Evolutionary conservation across 2,888 invertebrate genomes (phyloP), one percentile per base, ranked within the genome.

Genomic region (Habroteleia sp.): DNA sequence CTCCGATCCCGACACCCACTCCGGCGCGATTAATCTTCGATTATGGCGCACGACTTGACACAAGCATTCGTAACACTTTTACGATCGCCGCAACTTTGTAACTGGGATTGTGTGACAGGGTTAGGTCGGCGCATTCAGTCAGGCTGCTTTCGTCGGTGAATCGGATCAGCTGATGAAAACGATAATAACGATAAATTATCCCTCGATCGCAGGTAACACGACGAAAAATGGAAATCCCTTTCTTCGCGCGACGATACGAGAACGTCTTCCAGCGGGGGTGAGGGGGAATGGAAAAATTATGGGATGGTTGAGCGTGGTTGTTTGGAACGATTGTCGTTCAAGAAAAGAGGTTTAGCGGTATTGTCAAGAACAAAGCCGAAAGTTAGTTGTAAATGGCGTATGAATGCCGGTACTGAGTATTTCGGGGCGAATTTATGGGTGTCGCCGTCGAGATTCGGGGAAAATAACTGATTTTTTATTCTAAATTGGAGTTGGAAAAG

Each of bases 1-100:
- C 27, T 7, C 1, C 79, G 69, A 78, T 68, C 54, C 73, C 77
- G 80, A 82, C 84, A 81, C 81, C 81, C 79, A 78, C 81, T 60
- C 60, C 62, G 74, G 76, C 84, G 76, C 84, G 85, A 87, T 87
- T 87, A 87, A 88, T 88, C 87, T 87, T 84, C 87, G 84, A 87
- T 87, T 88, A 87, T 87, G 80, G 82, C 82, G 77, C 79, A 58
- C 74, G 81, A 83, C 77, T n/a, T n/a, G n/a, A n/a, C n/a, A n/a
- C n/a, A n/a, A n/a, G n/a, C n/a, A n/a, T n/a, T n/a, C n/a, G n/a
- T 83, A 85, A 85, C 83, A 84, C 84, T 83, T 85, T 85, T 85
- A 84, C 81, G 80, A 80, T 65, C 56, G 62, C 72, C 65, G 48
- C 71, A 68, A 69, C 63, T 63, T 52, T 65, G 66, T 62, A 62